Evolutionary conservation across 2,113 vertebrate species (phyloP).

Genomic region (Cygnus buccinator): DNA sequence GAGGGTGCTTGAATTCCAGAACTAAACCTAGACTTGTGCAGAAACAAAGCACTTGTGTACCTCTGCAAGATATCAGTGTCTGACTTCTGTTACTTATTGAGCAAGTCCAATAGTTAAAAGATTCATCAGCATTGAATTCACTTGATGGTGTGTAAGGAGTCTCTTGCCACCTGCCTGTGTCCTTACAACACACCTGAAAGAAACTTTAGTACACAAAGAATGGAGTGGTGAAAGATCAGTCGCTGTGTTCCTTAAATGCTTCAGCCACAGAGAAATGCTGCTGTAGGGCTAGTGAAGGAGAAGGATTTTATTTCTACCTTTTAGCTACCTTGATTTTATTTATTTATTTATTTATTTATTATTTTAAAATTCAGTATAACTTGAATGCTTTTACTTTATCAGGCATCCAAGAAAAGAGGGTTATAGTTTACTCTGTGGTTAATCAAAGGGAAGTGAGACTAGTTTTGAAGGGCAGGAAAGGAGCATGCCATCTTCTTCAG

Average conservation of each 20-base stretch:
- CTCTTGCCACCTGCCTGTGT: neutral
- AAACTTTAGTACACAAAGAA: neutral
- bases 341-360: neutral
- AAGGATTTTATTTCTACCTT: neutral
- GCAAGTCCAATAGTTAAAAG: neutral
- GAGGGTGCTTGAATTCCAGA: neutral
- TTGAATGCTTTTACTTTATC: neutral
- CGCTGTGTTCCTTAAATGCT: neutral
- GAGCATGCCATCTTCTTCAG: neutral
- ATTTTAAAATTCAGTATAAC: neutral
- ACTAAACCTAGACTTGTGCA: neutral
- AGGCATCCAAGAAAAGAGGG: neutral
- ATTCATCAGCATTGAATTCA: neutral
- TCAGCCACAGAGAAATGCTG: neutral
- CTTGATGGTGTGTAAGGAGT: neutral
- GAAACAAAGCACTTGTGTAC: neutral
- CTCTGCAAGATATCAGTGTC: neutral
- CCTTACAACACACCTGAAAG: neutral
- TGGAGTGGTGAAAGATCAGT: neutral
- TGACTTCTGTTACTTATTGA: neutral
- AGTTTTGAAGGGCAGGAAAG: neutral
- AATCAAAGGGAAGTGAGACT: neutral
- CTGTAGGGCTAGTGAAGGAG: neutral
- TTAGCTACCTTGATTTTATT: too few relatives aligned
- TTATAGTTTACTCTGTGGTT: neutral